phyloP scores from a whole-genome alignment of 2,797 vertebrate genomes.

The Oreochromis mossambicus region DNA sequence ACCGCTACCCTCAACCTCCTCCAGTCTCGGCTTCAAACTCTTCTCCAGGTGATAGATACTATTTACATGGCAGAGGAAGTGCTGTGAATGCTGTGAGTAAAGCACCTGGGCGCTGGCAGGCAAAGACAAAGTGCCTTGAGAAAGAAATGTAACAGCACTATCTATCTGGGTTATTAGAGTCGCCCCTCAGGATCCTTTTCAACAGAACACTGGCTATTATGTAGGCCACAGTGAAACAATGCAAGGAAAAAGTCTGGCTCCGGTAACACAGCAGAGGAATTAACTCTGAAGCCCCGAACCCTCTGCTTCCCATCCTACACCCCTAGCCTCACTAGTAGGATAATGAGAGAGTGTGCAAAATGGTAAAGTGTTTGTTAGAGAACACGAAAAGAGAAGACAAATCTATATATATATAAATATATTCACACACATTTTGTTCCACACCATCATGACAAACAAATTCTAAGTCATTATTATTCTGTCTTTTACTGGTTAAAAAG shows the following conservation, averaged over 20 bases:
- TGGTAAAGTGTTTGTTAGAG: slow-evolving; percentile 23
- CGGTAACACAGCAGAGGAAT: slow-evolving; percentile 55
- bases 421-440: not conserved
- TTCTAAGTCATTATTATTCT: not conserved
- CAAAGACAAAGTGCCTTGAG: slow-evolving; percentile 79
- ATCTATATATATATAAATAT: slow-evolving; percentile 10
- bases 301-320: not conserved
- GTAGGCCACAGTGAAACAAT: slow-evolving; percentile 81
- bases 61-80: slow-evolving; percentile 81
- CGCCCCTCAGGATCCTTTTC: slow-evolving; percentile 77
- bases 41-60: slow-evolving; percentile 77
- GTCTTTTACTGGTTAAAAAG: not conserved
- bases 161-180: slow-evolving; percentile 86
- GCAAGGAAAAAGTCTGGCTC: slow-evolving; percentile 47
- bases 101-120: slow-evolving; percentile 78
- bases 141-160: slow-evolving; percentile 82
- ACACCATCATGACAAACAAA: not conserved
- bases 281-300: slow-evolving; percentile 53
- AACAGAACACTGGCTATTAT: slow-evolving; percentile 78
- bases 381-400: slow-evolving; percentile 22
- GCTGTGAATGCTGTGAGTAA: slow-evolving; percentile 77
- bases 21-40: slow-evolving; percentile 24
- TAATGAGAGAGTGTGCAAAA: slow-evolving; percentile 52
- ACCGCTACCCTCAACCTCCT: not conserved
- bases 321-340: slow-evolving; percentile 11